Base-by-base conservation (phyloP, 1,140 invertebrate genomes). In the Drosophila subobscura region DNA sequence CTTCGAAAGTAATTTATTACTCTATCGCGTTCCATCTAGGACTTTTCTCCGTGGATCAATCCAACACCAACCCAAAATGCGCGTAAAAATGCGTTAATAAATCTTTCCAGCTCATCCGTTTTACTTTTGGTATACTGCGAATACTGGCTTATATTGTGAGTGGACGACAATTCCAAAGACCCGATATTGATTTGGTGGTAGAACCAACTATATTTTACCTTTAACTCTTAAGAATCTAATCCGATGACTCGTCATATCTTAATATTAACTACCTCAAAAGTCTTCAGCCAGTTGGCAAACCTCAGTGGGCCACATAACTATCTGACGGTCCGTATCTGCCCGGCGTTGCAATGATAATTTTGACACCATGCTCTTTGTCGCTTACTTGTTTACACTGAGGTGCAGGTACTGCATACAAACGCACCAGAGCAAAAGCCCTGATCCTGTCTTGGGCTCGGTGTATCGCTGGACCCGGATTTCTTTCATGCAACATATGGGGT, bases 221-320 rank as follows among this genome's bases (percentile, higher is more conserved):
- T 29, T 29, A 1, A 7, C 5, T 29, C 1, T 29, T 7, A 29
- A 29, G 27, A 2, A 12, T 45, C 29, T 4, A 14, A 12, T 27
- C 14, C 4, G 6, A 20, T 10, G 23, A 27, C 12, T 7, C 8
- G 4, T 46, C 58, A 49, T 40, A 84, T 79, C 64, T 88, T 97
- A 53, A 97, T 94, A 81, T 20, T 98, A 98, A 65, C 95, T 93
- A 89, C 93, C 95, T 0, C 99, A 93, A 90, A 99, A 99, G 89
- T 99, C 98, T 91, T 97, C 95, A 42, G 98, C 98, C 29, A 99
- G 92, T 85, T 95, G 95, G 57, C 95, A 94, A 1, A 99, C 98
- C 93, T 99, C 98, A 90, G 98, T 98, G 1, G 98, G 98, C 98
- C 98, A 99, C 98, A 99, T 99, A 5, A 99, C 93, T 14, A 97